Evolutionary conservation across 1,140 invertebrate genomes (phyloP), one percentile per base, ranked within the genome.

Genomic region (Musca domestica): DNA sequence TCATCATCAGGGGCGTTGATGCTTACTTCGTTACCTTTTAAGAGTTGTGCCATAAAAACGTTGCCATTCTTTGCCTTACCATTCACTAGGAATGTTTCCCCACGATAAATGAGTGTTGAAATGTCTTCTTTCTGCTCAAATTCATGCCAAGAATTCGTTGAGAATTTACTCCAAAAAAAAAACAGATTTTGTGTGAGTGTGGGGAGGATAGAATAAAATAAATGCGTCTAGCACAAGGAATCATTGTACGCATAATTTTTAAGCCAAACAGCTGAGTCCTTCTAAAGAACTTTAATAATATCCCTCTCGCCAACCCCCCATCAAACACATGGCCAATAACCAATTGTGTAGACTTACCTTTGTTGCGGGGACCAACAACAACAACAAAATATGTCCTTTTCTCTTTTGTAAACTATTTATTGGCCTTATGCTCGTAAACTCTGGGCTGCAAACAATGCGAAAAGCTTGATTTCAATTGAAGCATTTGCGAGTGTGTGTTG

Each of bases 231-330:
- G 64, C 64, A 23, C 15, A 10, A 48, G 64, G 64, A 47, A 65
- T 48, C 64, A 65, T 65, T 65, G 64, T 65, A 65, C 64, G 64
- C 64, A 65, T 65, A 65, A 49, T 65, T 65, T 51, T 65, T 61
- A 61, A 61, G 17, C 56, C 56, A 49, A n/a, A 22, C 51, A 23
- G 64, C 64, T 49, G 48, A 30, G 64, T 7, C 64, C 64, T 65
- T 46, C 12, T 9, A 23, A 52, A 52, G 6, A 23, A 52, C 5
- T 52, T 23, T 41, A 41, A 41, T 41, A 41, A 41, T 5, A 7
- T 41, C 34, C 2, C 25, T 56, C 4, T 58, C 15, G 2, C 4
- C 10, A 41, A 5, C 10, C 34, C 34, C 5, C 10, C 34, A 5
- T 12, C 34, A 12, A 41, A 41, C 34, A 41, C 34, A 41, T 41